These are phyloP conservation scores for Sternarchorhynchus goeldii DNA, from an alignment of 2,797 vertebrate species.

Conservation along the genomic window DNA sequence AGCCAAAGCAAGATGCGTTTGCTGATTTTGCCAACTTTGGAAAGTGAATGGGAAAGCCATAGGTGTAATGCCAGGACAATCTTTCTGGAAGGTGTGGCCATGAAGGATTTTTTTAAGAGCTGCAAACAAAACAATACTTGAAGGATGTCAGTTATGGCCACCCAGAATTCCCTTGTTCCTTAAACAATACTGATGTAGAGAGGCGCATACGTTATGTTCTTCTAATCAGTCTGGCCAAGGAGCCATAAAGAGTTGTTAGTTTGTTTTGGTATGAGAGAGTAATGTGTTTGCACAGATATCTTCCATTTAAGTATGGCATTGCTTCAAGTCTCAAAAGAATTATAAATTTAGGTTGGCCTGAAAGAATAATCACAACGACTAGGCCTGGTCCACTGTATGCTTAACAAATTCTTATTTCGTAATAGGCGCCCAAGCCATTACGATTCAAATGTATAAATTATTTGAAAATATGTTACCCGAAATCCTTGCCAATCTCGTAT, in stretches of 20 bases:
- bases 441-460: constrained; percentile 55
- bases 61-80: constrained; percentile 42
- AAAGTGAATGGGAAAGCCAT: constrained; percentile 80
- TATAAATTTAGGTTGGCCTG: constrained; percentile 67
- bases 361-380: constrained; percentile 37
- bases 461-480: constrained; percentile 61
- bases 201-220: constrained; percentile 60
- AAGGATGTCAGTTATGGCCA: constrained; percentile 75
- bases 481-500: constrained; percentile 48
- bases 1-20: constrained; percentile 96
- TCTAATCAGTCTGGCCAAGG: constrained; percentile 68
- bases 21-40: constrained; percentile 99
- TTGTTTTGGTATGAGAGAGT: constrained; percentile 52
- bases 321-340: constrained; percentile 71
- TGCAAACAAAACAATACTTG: constrained; percentile 83
- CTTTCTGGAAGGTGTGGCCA: constrained; percentile 70
- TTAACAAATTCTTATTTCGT: constrained; percentile 2
- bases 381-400: constrained; percentile 1
- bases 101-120: constrained; percentile 75
- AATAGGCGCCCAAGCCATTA: constrained; percentile 24
- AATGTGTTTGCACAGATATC: constrained; percentile 45
- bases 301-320: constrained; percentile 55
- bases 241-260: constrained; percentile 56
- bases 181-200: constrained; percentile 59
- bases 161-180: constrained; percentile 61